Evolutionary conservation across 92 coral and sea anemone species (phyloP), one percentile per base, ranked within the genome.

Genomic region (Plumapathes pennacea): DNA sequence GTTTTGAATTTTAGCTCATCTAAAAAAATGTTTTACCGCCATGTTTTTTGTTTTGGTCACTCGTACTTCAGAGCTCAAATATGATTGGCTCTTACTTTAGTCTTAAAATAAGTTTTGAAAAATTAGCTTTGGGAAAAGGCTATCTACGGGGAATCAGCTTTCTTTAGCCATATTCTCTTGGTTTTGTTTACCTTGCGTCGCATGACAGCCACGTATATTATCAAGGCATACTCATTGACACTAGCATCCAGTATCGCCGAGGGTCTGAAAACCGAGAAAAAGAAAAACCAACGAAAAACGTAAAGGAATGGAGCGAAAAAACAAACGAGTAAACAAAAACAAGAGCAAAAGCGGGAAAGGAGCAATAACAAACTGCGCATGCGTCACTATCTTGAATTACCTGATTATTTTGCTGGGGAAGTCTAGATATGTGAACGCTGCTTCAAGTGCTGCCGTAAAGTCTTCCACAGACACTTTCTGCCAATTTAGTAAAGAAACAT

Each of bases 171-270:
- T 30, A 18, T 32, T 4, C 32, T 18, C 41, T 36, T 36, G 5
- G n/a, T n/a, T 19, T 11, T 15, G n/a, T 68, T 50, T 64, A 87
- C 96, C 84, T 77, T 87, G 57, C 86, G 56, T 23, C 96, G 68
- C 22, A 87, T 62, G 27, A 87, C 49, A 17, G 96, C 90, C 37
- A 87, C 72, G 42, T 87, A 87, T 12, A 87, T 87, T 22, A 87
- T 54, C 23, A 87, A 55, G 3, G 96, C 62, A 62, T 87, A 82
- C 23, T 87, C 96, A 21, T 87, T 89, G 22, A 72, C 59, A 10
- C 81, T 85, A 33, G 48, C 70, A 13, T 84, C 79, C 49, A 77
- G 54, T 37, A 86, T 26, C 14, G 72, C 73, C 2, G 62, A 51
- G 24, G 89, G 54, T 50, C 95, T 86, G 71, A 15, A 32, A 31